These are phyloP conservation scores for Cataglyphis hispanica DNA, from an alignment of 1,140 invertebrate genomes.

Conservation along the genomic window DNA sequence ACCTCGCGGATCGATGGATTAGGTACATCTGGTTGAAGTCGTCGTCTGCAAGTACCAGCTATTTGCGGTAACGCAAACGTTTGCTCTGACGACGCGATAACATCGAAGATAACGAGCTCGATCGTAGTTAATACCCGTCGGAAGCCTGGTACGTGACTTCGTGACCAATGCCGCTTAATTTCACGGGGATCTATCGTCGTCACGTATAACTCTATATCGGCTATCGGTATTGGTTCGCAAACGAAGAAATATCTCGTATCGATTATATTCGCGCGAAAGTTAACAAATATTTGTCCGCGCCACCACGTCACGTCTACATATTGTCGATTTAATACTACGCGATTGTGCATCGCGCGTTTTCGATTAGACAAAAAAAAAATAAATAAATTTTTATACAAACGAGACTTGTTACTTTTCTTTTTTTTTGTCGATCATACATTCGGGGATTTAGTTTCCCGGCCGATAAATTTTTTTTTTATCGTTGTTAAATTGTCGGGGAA, in stretches of 20 bases:
- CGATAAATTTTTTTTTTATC: constrained; percentile 9
- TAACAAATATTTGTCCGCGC: constrained; percentile 23
- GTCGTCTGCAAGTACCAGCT: constrained; percentile 8
- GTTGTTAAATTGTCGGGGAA: constrained; percentile 3
- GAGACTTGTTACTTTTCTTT: neutral
- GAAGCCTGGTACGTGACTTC: constrained; percentile 61
- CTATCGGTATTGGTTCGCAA: neutral
- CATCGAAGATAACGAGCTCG: constrained; percentile 61
- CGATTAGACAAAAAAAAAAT: neutral
- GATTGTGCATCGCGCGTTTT: neutral
- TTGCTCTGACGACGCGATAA: constrained; percentile 60
- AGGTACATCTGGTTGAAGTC: constrained; percentile 30
- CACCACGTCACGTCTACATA: too few relatives aligned
- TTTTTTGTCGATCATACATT: too few relatives aligned
- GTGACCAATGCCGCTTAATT: constrained; percentile 62
- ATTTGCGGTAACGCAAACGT: constrained; percentile 64
- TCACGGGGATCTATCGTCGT: constrained; percentile 44
- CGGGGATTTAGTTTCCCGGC: neutral
- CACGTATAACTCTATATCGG: constrained; percentile 51
- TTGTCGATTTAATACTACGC: neutral
- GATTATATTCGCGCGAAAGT: constrained; percentile 42
- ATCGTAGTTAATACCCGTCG: constrained; percentile 54
- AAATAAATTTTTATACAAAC: too few relatives aligned
- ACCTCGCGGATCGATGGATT: constrained; percentile 33
- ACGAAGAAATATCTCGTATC: constrained; percentile 25